These are phyloP conservation scores for Catharus fuscescens DNA, from an alignment of 2,113 vertebrate genomes.

Conservation along the genomic window DNA sequence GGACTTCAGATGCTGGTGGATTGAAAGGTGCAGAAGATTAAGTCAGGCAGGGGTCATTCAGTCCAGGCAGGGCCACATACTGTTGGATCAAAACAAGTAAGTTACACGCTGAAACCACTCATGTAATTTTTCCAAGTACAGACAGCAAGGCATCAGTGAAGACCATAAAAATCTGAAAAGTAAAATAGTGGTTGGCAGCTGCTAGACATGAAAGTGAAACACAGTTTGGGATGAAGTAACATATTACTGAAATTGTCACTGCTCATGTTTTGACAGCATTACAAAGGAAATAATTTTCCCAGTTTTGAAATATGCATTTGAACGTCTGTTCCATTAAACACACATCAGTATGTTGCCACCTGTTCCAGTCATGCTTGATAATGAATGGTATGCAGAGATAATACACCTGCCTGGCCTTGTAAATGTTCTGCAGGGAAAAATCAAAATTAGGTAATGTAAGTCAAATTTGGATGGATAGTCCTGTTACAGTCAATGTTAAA, in stretches of 20 bases:
- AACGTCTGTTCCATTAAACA: constrained; percentile 64
- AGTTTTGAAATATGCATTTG: constrained; percentile 45
- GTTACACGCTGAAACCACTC: background rate
- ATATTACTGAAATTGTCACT: constrained; percentile 26
- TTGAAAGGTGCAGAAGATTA: background rate
- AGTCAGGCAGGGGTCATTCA: background rate
- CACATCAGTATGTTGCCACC: constrained; percentile 55
- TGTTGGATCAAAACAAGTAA: background rate
- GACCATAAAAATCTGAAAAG: background rate
- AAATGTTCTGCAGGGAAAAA: constrained; percentile 47
- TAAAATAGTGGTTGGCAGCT: background rate
- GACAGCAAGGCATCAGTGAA: background rate
- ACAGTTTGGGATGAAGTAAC: background rate
- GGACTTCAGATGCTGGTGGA: background rate
- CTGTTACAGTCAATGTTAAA: constrained; percentile 38
- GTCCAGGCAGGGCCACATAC: background rate
- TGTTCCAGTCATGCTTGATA: constrained; percentile 61
- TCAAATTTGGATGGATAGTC: constrained; percentile 49
- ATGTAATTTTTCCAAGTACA: background rate
- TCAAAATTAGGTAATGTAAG: constrained; percentile 47
- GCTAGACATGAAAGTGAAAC: constrained; percentile 6
- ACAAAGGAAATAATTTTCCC: constrained; percentile 55
- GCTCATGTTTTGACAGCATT: constrained; percentile 36
- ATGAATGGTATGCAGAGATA: constrained; percentile 45
- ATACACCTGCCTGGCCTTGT: constrained; percentile 39